Conservation (phyloP, 2,888 invertebrate genomes). For the Iselma pallidipennis region DNA sequence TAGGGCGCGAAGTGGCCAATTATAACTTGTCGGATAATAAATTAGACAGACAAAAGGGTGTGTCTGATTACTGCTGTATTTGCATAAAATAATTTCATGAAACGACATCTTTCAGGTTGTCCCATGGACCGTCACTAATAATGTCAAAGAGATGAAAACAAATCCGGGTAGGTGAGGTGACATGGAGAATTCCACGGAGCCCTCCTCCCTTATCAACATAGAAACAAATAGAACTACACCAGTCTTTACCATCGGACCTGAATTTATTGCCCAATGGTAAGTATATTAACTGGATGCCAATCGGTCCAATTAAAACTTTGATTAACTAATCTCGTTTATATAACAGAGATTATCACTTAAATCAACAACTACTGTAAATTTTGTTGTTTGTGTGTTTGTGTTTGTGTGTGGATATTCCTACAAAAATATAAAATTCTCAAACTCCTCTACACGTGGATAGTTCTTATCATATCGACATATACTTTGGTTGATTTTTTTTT, state of each 20-base stretch:
- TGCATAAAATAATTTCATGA: neutral
- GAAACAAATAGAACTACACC: slow-evolving; percentile 65
- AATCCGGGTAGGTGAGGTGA: slow-evolving; percentile 37
- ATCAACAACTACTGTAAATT: too few relatives aligned
- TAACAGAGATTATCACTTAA: too few relatives aligned
- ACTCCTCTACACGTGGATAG: too few relatives aligned
- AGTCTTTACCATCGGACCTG: slow-evolving; percentile 75
- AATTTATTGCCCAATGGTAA: slow-evolving; percentile 79
- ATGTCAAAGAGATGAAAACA: slow-evolving; percentile 39
- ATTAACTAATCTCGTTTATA: too few relatives aligned
- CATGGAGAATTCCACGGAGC: slow-evolving; percentile 50
- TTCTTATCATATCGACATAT: too few relatives aligned
- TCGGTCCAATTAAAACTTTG: too few relatives aligned
- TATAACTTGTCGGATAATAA: neutral
- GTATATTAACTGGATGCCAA: slow-evolving; percentile 42
- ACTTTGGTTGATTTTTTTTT: neutral
- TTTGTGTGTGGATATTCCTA: too few relatives aligned
- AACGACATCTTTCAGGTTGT: slow-evolving; percentile 21
- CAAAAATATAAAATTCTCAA: too few relatives aligned
- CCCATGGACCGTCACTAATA: slow-evolving; percentile 22
- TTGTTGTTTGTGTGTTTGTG: too few relatives aligned
- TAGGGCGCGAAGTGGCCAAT: neutral
- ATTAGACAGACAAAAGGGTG: neutral
- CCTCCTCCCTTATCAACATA: slow-evolving; percentile 32
- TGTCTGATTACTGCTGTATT: neutral